phyloP scores from a whole-genome alignment of 2,888 invertebrate species.

The Polymixis lichenea region DNA sequence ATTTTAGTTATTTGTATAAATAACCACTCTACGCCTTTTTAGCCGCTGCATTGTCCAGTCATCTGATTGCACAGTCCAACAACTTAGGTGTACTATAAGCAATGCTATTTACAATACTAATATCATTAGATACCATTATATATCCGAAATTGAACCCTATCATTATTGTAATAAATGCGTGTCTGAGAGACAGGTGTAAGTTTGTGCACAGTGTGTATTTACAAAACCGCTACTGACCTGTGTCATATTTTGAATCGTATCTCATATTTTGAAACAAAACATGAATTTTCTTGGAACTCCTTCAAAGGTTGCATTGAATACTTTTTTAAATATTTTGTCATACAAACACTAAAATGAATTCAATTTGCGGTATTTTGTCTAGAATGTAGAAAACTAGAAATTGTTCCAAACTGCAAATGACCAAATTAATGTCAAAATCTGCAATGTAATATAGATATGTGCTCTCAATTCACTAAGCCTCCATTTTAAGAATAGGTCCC shows the following conservation, averaged over 20 bases:
- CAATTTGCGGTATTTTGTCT: too few relatives aligned
- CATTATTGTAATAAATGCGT: slow-evolving; percentile 24
- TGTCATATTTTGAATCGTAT: slow-evolving; percentile 74
- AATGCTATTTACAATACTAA: slow-evolving; percentile 66
- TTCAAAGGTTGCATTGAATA: not conserved
- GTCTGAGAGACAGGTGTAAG: not conserved
- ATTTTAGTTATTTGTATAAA: not conserved
- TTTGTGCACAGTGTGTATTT: slow-evolving; percentile 64
- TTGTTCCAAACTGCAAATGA: not conserved
- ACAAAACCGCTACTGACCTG: slow-evolving; percentile 74
- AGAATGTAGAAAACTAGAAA: not conserved
- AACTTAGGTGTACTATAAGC: slow-evolving; percentile 71
- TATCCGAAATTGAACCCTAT: slow-evolving; percentile 63
- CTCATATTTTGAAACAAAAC: slow-evolving; percentile 60
- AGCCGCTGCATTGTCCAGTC: slow-evolving; percentile 78
- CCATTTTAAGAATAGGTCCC: too few relatives aligned
- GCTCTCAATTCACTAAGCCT: too few relatives aligned
- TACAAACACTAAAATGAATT: not conserved
- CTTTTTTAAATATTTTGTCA: not conserved
- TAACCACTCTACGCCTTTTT: slow-evolving; percentile 63
- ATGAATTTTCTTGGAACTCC: slow-evolving; percentile 28
- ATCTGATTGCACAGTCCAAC: slow-evolving; percentile 82
- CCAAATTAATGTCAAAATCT: too few relatives aligned
- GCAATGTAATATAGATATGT: too few relatives aligned
- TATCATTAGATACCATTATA: slow-evolving; percentile 47